Percentiles rank a stretch among this genome's conserved stretches.
Conservation (phyloP, 2,888 invertebrate species). For the Lycia hirtaria region DNA sequence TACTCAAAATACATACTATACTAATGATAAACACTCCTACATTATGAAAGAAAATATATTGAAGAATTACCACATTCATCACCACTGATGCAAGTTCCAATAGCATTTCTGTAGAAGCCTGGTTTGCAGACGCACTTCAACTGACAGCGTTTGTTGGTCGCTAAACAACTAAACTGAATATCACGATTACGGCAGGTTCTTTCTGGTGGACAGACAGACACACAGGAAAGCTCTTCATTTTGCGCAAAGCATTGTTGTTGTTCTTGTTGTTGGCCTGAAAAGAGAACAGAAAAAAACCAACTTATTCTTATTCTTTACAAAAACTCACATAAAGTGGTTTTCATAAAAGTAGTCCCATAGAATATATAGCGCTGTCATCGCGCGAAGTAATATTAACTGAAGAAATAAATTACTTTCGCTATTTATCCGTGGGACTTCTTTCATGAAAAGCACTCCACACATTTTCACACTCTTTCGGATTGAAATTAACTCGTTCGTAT, state of each 20-base stretch:
- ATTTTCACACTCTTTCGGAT: too few relatives aligned
- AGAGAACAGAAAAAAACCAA: background rate
- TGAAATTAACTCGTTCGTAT: too few relatives aligned
- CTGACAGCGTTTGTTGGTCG: constrained; percentile 40
- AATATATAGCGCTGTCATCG: too few relatives aligned
- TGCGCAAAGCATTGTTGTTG: constrained; percentile 37
- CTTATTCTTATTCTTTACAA: too few relatives aligned
- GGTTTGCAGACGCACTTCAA: constrained; percentile 53
- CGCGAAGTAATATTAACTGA: too few relatives aligned
- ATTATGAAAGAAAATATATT: background rate
- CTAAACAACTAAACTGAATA: constrained; percentile 41
- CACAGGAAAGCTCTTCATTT: constrained; percentile 48
- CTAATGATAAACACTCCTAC: background rate
- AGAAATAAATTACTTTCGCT: too few relatives aligned
- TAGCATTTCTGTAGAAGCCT: constrained; percentile 49
- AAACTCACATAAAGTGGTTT: background rate
- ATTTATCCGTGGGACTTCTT: too few relatives aligned
- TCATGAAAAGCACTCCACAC: too few relatives aligned
- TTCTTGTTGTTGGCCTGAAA: constrained; percentile 34
- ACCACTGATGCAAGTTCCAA: constrained; percentile 49
- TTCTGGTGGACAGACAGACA: constrained; percentile 49
- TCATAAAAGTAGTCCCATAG: background rate
- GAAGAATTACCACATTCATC: constrained; percentile 55
- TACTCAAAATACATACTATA: too few relatives aligned
- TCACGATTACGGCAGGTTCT: constrained; percentile 50